phyloP scores from a whole-genome alignment of 2,888 invertebrate genomes.

The Hoplodrina ambigua region DNA sequence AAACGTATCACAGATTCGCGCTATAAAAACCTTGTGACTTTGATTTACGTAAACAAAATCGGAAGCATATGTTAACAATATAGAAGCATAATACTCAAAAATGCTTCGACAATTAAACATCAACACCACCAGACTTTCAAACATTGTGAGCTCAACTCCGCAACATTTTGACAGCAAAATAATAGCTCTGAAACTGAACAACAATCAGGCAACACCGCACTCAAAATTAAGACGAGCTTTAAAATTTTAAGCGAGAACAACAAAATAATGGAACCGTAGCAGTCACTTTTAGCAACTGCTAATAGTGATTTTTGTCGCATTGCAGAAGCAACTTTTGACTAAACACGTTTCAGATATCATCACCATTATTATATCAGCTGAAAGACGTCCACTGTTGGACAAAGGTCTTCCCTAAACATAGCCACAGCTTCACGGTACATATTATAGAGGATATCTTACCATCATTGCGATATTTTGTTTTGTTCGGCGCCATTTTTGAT shows the following conservation, averaged over 20 bases:
- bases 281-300: not conserved
- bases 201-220: conserved; percentile 26
- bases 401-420: too few species aligned
- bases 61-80: too few species aligned
- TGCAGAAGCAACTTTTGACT: not conserved
- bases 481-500: too few species aligned
- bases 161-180: conserved; percentile 43
- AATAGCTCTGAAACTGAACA: conserved; percentile 47
- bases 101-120: conserved; percentile 50
- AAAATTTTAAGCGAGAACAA: conserved; percentile 35
- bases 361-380: too few species aligned
- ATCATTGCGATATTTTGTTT: too few species aligned
- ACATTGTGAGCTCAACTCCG: conserved; percentile 18
- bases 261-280: conserved; percentile 19
- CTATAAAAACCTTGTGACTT: too few species aligned
- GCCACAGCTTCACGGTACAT: too few species aligned
- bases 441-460: too few species aligned
- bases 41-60: too few species aligned
- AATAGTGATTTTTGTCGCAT: not conserved
- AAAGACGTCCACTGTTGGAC: too few species aligned
- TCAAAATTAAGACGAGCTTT: conserved; percentile 38
- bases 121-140: conserved; percentile 48
- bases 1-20: too few species aligned
- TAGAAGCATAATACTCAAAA: conserved; percentile 9
- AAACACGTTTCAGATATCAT: too few species aligned